A percentile compares a stretch with the other conserved stretches of the same genome.
phyloP scores from a whole-genome alignment of 2,888 invertebrate species.

The Nymphalis c-album region DNA sequence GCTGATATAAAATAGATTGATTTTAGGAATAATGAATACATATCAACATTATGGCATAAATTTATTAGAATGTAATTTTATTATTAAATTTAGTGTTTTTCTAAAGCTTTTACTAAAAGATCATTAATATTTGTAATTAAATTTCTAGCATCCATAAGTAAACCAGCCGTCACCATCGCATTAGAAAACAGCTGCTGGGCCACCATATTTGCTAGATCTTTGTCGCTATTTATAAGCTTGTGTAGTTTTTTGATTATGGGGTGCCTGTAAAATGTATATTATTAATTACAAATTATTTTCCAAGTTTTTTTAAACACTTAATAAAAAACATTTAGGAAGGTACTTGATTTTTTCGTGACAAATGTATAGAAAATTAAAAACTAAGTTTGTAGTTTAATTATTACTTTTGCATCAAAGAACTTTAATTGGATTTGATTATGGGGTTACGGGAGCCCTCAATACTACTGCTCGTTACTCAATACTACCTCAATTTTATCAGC shows the following conservation, averaged over 20 bases:
- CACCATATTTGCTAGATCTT: conserved; percentile 90
- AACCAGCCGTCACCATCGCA: conserved; percentile 96
- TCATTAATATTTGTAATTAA: conserved; percentile 93
- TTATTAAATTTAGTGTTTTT: conserved; percentile 79
- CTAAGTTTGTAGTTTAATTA: too few relatives aligned
- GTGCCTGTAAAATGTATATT: conserved; percentile 82
- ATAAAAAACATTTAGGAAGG: too few relatives aligned
- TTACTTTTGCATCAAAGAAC: too few relatives aligned
- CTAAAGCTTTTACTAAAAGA: conserved; percentile 89
- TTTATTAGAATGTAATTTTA: conserved; percentile 19
- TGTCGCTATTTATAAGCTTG: conserved; percentile 86
- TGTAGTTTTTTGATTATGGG: conserved; percentile 94
- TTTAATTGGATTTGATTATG: too few relatives aligned
- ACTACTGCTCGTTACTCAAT: too few relatives aligned
- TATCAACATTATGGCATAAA: conserved; percentile 5
- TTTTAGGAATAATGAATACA: too few relatives aligned
- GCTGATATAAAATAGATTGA: too few relatives aligned
- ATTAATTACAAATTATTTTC: conserved; percentile 6
- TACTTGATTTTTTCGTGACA: too few relatives aligned
- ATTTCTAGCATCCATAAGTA: conserved; percentile 94
- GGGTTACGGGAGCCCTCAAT: too few relatives aligned
- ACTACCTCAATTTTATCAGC: too few relatives aligned
- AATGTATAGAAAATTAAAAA: too few relatives aligned
- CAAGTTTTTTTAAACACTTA: too few relatives aligned
- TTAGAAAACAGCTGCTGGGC: conserved; percentile 95